Evolutionary conservation across 2,888 invertebrate genomes (phyloP).

Genomic region (Caenorhabditis imperialis): DNA sequence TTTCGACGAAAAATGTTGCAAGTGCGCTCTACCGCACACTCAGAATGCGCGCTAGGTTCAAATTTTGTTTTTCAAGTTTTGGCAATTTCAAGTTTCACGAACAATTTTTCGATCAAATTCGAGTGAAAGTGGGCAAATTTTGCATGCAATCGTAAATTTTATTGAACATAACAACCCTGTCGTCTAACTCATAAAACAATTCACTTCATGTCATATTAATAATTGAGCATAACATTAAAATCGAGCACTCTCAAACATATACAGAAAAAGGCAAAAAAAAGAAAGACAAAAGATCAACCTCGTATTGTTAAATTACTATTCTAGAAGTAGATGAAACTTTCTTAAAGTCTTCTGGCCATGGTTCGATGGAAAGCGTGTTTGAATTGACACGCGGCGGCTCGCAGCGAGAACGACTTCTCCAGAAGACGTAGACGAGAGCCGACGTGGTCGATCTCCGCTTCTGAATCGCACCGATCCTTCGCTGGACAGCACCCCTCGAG

Average conservation of each 20-base stretch:
- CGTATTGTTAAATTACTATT: conserved; percentile 1
- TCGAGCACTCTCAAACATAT: conserved; percentile 44
- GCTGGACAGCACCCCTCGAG: conserved; percentile 41
- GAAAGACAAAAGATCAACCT: conserved; percentile 13
- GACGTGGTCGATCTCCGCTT: conserved; percentile 39
- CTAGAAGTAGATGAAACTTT: too few relatives aligned
- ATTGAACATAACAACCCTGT: too few relatives aligned
- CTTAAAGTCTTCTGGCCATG: conserved; percentile 24
- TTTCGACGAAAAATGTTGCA: conserved; percentile 1
- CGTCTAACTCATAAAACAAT: conserved; percentile 5
- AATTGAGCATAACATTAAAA: conserved; percentile 36
- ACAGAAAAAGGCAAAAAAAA: conserved; percentile 25
- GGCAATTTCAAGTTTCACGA: too few relatives aligned
- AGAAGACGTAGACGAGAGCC: conserved; percentile 47
- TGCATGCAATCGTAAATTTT: too few relatives aligned
- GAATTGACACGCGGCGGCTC: conserved; percentile 52
- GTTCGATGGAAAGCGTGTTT: conserved; percentile 46
- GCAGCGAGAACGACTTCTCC: conserved; percentile 48
- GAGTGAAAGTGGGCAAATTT: too few relatives aligned
- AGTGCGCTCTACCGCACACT: conserved; percentile 5
- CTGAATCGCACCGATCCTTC: conserved; percentile 30
- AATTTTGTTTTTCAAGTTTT: background rate
- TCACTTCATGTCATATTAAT: conserved; percentile 29
- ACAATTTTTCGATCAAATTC: too few relatives aligned
- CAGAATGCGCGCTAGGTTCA: background rate